Evolutionary conservation across 2,797 vertebrate species (phyloP).

Genomic region (Sarcophilus harrisii): DNA sequence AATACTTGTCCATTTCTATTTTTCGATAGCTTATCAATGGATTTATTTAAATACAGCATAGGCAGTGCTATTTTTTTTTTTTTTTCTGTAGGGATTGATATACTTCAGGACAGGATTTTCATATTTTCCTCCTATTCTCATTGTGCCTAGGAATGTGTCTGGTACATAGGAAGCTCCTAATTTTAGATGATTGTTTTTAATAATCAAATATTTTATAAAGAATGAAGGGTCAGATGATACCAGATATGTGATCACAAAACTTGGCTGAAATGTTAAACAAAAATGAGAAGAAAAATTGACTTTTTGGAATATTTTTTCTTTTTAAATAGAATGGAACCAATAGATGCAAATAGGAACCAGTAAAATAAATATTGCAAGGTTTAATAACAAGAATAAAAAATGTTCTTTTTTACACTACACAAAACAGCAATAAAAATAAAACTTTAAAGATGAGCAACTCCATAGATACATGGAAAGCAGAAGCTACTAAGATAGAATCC

Average conservation of each 20-base stretch:
- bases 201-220: neutral
- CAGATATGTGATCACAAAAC: neutral
- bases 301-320: neutral
- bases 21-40: neutral
- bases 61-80: neutral
- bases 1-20: neutral
- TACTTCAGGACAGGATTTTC: neutral
- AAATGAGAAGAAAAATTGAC: neutral
- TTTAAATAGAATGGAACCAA: neutral
- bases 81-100: conserved; percentile 1
- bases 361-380: conserved; percentile 9
- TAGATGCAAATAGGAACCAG: neutral
- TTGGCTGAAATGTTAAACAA: conserved; percentile 18
- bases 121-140: neutral
- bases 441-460: conserved; percentile 26
- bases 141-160: neutral
- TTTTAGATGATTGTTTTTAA: neutral
- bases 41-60: neutral
- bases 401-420: neutral
- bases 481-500: conserved; percentile 26
- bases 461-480: conserved; percentile 22
- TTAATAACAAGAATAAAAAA: neutral
- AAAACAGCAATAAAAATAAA: conserved; percentile 36
- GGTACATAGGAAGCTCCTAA: neutral
- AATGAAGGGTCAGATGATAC: neutral